phyloP scores from a whole-genome alignment of 2,888 invertebrate species.

The Hartigia nigra region DNA sequence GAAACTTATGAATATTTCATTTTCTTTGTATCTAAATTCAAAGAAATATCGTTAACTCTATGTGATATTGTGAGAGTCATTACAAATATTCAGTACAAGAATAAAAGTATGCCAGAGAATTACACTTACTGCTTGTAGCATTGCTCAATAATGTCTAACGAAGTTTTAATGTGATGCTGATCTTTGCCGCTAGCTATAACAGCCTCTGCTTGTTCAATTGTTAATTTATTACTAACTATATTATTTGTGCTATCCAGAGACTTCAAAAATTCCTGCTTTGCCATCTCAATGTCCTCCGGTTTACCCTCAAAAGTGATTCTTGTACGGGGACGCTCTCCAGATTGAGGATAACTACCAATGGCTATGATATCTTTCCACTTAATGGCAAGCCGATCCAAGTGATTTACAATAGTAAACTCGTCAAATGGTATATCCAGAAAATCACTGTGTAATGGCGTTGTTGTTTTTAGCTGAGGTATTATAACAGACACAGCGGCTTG shows the following conservation, averaged over 20 bases:
- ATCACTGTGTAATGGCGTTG: slow-evolving; percentile 29
- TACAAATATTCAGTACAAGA: neutral
- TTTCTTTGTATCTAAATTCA: slow-evolving; percentile 74
- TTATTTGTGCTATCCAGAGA: slow-evolving; percentile 30
- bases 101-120: neutral
- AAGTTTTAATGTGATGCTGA: slow-evolving; percentile 43
- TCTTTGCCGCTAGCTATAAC: slow-evolving; percentile 40
- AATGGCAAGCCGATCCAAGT: slow-evolving; percentile 25
- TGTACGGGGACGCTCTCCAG: slow-evolving; percentile 26
- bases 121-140: slow-evolving; percentile 54
- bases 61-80: neutral
- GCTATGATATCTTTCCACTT: slow-evolving; percentile 42
- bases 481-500: slow-evolving; percentile 48
- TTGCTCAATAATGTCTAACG: slow-evolving; percentile 50
- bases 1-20: slow-evolving; percentile 90
- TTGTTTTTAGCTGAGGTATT: slow-evolving; percentile 31
- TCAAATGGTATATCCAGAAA: slow-evolving; percentile 42
- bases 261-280: slow-evolving; percentile 36
- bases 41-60: neutral
- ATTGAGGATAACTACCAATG: slow-evolving; percentile 56
- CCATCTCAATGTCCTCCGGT: slow-evolving; percentile 32
- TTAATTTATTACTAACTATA: slow-evolving; percentile 37
- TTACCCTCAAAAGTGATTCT: slow-evolving; percentile 47
- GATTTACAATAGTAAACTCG: slow-evolving; percentile 44
- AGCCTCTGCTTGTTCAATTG: slow-evolving; percentile 38